Conservation (phyloP, 1,140 invertebrate genomes). For the Scylla paramamosain region DNA sequence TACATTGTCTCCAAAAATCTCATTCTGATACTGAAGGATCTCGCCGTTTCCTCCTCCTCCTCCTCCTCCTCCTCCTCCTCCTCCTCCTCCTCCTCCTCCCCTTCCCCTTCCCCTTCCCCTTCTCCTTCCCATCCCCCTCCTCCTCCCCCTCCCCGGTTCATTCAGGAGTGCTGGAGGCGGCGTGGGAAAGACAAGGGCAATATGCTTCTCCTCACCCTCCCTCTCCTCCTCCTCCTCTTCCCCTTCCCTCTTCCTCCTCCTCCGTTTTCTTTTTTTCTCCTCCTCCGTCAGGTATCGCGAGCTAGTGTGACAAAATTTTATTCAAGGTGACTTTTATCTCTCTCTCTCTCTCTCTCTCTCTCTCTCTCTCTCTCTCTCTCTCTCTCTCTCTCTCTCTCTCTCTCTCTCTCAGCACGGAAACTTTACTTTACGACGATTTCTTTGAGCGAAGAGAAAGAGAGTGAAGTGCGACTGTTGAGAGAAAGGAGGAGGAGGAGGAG, state of each 20-base stretch:
- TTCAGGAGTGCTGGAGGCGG: background rate
- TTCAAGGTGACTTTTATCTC: background rate
- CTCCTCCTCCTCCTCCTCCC: background rate
- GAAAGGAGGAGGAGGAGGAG: slow-evolving; percentile 12
- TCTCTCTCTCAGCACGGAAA: background rate
- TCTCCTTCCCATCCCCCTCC: background rate
- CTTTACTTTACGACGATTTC: background rate
- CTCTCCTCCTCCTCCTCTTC: background rate
- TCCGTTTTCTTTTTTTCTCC: background rate
- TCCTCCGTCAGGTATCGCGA: background rate
- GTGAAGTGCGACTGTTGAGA: background rate
- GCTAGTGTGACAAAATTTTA: background rate
- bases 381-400: slow-evolving; percentile 11
- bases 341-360: background rate
- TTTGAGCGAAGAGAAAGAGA: background rate
- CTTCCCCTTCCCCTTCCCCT: background rate
- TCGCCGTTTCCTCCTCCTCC: background rate
- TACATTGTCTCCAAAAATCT: too few species aligned
- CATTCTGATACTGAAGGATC: too few species aligned
- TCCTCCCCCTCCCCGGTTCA: background rate
- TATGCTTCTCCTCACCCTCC: background rate
- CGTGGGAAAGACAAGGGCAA: background rate
- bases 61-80: background rate
- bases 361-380: slow-evolving; percentile 41
- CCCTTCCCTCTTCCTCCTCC: background rate